Base-by-base conservation (phyloP, 2,888 invertebrate genomes). In the Frankliniella intonsa region DNA sequence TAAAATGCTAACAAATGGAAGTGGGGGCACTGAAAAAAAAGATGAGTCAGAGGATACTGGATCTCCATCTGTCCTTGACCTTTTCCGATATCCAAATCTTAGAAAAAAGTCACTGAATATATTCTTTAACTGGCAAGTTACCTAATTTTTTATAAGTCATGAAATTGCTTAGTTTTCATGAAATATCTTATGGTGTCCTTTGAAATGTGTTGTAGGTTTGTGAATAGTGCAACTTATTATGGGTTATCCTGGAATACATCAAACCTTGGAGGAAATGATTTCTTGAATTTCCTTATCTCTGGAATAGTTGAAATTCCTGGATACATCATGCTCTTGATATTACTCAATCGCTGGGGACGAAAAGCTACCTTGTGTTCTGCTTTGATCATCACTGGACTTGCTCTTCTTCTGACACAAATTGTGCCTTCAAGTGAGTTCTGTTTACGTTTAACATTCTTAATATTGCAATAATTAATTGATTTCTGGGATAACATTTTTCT, bases 221-320 rank as follows among this genome's bases (percentile, higher is more conserved):
- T 93, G 25, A 93, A 93, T 86, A 93, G 93, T 85, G 92, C 93
- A 83, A 92, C 93, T 12, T 95, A 94, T 87, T 94, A 94, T 86
- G 94, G 94, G 0, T 88, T 95, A 11, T 94, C 94, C 0, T 93
- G 94, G 92, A 93, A 92, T 86, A 92, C 93, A 7, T 92, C 91
- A 81, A 92, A 91, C 86, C 90, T 94, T 81, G 93, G 92, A 11
- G 93, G 92, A 50, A 93, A 94, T 87, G 91, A 91, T 82, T 92
- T 92, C 85, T 85, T 94, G n/a, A 94, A 94, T 87, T 94, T 94
- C 86, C 89, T 93, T 8, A 90, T 94, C 84, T 92, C 93, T 11
- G 94, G 94, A 5, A 89, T 92, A n/a, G 93, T 94, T 0, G 95
- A 95, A 88, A 90, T 94, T 83, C 94, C 94, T 0, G 94, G 93